Base-by-base conservation (phyloP, 2,797 vertebrate genomes). In the Peromyscus eremicus region DNA sequence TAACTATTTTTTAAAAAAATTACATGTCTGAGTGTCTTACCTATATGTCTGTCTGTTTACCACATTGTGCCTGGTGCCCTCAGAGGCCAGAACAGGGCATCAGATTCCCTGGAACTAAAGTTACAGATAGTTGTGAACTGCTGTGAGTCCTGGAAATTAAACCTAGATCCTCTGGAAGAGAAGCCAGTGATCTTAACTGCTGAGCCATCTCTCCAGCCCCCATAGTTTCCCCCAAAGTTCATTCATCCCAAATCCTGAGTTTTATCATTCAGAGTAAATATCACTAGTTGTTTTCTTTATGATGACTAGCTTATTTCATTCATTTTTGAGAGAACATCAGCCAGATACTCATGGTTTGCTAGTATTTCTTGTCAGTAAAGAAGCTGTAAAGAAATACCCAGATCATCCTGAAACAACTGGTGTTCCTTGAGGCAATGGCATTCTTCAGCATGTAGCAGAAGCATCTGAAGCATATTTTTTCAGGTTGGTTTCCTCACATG, bases 181-280 rank as follows among this genome's bases (percentile, higher is more conserved):
- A 40, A 66, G 60, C 5, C 16, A 43, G 19, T 66, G 17, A 29
- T 49, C 29, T 46, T 84, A 66, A 66, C 82, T 34, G 11, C 29
- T 34, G 25, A 68, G 40, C 10, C 62, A 85, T 66, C 29, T 68
- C 62, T 68, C 62, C 62, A 85, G 6, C 10, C 17, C 29, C 10
- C 40, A 66, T 46, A 85, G 11, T 94, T 94, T 94, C 68, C 43
- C 43, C 68, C 77, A 81, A 86, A 62, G 57, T 91, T 49, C 76
- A 84, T 49, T 84, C 37, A 80, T 34, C 71, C 23, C 40, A 81
- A 95, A 81, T 92, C 64, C 71, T 93, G 55, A 89, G 73, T 93
- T 94, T 93, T 92, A 57, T 43, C 43, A 80, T 29, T 73, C 52
- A 49, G 27, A 89, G 27, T 37, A 93, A 92, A 96, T 93, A 83